Evolutionary conservation across 2,888 invertebrate genomes (phyloP), one percentile per base, ranked within the genome.

Genomic region (Callosobruchus maculatus): DNA sequence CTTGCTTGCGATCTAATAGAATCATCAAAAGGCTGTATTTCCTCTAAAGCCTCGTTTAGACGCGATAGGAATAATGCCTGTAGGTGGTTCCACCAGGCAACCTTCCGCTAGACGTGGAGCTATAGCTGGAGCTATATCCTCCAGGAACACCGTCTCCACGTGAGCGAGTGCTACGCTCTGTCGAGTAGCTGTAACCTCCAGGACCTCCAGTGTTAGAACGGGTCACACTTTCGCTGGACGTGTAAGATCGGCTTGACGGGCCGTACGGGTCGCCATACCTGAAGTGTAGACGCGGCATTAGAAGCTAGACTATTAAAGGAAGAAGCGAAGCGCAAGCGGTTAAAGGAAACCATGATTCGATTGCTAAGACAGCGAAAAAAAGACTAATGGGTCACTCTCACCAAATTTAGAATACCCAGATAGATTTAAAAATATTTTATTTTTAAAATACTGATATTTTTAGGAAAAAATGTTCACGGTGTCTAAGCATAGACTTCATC

Each of bases 31-130:
- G 7, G 2, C 26, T 26, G 3, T 26, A 26, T 26, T 26, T 26
- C 26, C 2, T 4, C 26, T 2, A 13, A 49, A 49, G 49, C 49
- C 18, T 49, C 49, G 49, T 18, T 85, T 93, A 96, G 86, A 95
- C 94, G 88, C 94, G 93, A 89, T 95, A 95, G 83, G 95, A 94
- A 90, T 92, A 95, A 88, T 95, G 94, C 84, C 95, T 94, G 88
- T 95, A 95, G 84, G 88, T 89, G 85, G 93, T 94, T 87, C 95
- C 95, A 84, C 93, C 92, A 80, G 95, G 96, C 86, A 95, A 90
- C 86, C 93, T 92, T 86, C 95, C 95, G 87, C 93, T 92, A 81
- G 92, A 88, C 83, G 92, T 91, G 78, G 94, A 93, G 81, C 93
- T 93, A 89, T 95, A 95, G 85, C 94, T 94, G 77, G 91, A 90